Percentiles rank a stretch among this genome's conserved stretches.
phyloP scores from a whole-genome alignment of 2,888 invertebrate species.

The Agrilus cyanescens region DNA sequence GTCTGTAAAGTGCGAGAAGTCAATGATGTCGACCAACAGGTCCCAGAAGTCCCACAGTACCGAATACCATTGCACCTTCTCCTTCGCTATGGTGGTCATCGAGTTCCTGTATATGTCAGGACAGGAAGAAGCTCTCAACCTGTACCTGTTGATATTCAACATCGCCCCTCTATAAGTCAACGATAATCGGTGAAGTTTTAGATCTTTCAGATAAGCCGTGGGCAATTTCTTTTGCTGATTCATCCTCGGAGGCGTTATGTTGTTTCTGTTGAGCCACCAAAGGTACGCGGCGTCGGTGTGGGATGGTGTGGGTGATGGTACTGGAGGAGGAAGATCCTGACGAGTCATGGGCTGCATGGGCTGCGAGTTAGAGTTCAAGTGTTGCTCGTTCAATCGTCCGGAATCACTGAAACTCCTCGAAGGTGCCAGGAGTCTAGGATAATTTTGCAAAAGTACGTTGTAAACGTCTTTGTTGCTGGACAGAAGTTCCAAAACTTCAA shows the following conservation, averaged over 20 bases:
- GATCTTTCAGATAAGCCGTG: slow-evolving; percentile 59
- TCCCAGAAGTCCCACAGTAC: slow-evolving; percentile 70
- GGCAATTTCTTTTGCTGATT: slow-evolving; percentile 35
- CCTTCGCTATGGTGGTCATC: slow-evolving; percentile 75
- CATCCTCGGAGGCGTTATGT: slow-evolving; percentile 34
- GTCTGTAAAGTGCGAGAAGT: slow-evolving; percentile 69
- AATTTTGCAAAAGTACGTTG: slow-evolving; percentile 60
- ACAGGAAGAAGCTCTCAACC: slow-evolving; percentile 74
- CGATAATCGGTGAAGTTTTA: slow-evolving; percentile 64
- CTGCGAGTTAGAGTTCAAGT: slow-evolving; percentile 25
- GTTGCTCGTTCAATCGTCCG: slow-evolving; percentile 39
- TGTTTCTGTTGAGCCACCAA: slow-evolving; percentile 44
- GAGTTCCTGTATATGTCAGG: slow-evolving; percentile 83
- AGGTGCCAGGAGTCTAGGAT: slow-evolving; percentile 58
- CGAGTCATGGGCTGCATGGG: slow-evolving; percentile 29
- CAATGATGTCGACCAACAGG: slow-evolving; percentile 62
- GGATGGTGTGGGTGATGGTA: slow-evolving; percentile 31
- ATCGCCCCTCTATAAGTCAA: slow-evolving; percentile 77
- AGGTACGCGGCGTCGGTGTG: slow-evolving; percentile 38
- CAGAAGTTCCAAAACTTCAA: slow-evolving; percentile 63
- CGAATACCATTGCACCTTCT: slow-evolving; percentile 62
- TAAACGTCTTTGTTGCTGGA: slow-evolving; percentile 55
- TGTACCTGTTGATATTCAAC: slow-evolving; percentile 70
- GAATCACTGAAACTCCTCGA: slow-evolving; percentile 65
- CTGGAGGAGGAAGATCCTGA: slow-evolving; percentile 30